Base-by-base conservation (phyloP, 2,888 invertebrate species). In the Dryadula phaetusa region DNA sequence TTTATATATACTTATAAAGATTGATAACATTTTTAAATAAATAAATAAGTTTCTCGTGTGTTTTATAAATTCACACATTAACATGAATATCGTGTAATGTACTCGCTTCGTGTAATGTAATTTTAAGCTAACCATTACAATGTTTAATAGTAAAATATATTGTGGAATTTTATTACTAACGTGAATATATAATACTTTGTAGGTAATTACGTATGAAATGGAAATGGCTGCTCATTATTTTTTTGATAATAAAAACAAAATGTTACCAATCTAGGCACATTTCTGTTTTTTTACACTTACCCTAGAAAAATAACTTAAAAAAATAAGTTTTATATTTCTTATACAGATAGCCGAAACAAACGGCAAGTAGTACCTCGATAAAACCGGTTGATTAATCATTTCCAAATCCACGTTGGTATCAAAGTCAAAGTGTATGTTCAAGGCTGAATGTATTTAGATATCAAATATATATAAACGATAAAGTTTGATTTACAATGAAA, bases 311-410 rank as follows among this genome's bases (percentile, higher is more conserved):
- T 12, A 12, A 6, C 12, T 12, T 34, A 12, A 12, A 37, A 37
- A 37, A 12, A 37, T 47, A n/a, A 22, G 22, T 47, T 46, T 47
- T 47, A 22, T 47, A 47, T 22, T 47, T 22, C 7, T 6, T n/a
- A 47, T 14, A 47, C 22, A 37, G 37, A 37, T 37, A 37, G 12
- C 37, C 37, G 12, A 12, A 37, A 14, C 14, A 22, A 47, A 47
- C 14, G 12, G 6, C 22, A 40, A 47, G 12, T 37, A 37, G 47
- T 60, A 49, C 25, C 60, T 16, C 60, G 34, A 65, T 65, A 61
- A 68, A 70, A 70, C 69, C 53, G 20, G 69, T 70, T 54, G 8
- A 61, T 63, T 61, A 61, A 62, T 70, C 65, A 66, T 61, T n/a
- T 62, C 46, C 20, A 28, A 28, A 44, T 47, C 34, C 32, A 10